A percentile compares a stretch with the other conserved stretches of the same genome.
phyloP scores from a whole-genome alignment of 2,888 invertebrate species.

The Stomorhina lunata region DNA sequence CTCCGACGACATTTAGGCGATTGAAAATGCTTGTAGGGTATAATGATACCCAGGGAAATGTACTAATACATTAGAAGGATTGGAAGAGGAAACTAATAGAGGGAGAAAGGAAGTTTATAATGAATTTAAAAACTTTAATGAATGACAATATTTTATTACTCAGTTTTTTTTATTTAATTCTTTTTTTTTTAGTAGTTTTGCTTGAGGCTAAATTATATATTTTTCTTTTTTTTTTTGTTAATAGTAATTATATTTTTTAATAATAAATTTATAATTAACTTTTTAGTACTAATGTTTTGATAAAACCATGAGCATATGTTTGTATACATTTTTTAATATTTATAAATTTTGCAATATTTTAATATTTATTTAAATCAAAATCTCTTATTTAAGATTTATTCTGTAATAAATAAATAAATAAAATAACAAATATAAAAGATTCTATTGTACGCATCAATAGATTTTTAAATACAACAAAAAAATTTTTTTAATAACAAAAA shows the following conservation, averaged over 20 bases:
- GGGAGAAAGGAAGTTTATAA: neutral
- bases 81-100: no score
- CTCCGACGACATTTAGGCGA: no score
- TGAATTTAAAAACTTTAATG: neutral
- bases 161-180: neutral
- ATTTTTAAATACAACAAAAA: conserved; percentile 35
- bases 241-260: conserved; percentile 18
- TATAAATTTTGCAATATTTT: conserved; percentile 31
- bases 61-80: neutral
- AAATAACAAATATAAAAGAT: conserved; percentile 26
- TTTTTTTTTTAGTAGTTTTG: conserved; percentile 32
- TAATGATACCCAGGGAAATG: no score
- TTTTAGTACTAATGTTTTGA: conserved; percentile 28
- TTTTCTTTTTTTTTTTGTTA: conserved; percentile 8
- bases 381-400: conserved; percentile 56
- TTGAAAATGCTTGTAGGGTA: no score
- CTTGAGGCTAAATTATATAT: conserved; percentile 10
- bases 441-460: conserved; percentile 49
- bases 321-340: conserved; percentile 13
- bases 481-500: conserved; percentile 12
- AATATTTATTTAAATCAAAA: conserved; percentile 44
- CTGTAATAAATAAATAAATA: conserved; percentile 31
- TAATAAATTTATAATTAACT: conserved; percentile 55
- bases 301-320: neutral
- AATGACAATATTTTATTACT: conserved; percentile 29